A percentile compares a stretch with the other conserved stretches of the same genome.
These are phyloP conservation scores for Nothoprocta pentlandii DNA, from an alignment of 2,113 vertebrate species.

Conservation along the genomic window DNA sequence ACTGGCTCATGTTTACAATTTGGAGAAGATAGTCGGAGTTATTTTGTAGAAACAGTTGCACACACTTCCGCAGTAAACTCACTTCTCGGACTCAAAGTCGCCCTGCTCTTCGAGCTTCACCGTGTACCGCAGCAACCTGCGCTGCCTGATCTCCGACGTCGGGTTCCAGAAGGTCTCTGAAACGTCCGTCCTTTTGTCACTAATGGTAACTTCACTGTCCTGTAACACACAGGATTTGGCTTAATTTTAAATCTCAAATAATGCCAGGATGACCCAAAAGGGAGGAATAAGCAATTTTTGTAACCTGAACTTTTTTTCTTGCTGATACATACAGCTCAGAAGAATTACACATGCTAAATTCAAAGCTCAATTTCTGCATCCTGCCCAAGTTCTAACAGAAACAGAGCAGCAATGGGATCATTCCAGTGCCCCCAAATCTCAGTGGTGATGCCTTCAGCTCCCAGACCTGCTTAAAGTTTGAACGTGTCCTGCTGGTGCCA, in stretches of 20 bases:
- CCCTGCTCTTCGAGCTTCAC: conserved; percentile 93
- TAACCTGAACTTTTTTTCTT: neutral
- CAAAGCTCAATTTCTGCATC: neutral
- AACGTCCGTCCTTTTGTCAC: conserved; percentile 92
- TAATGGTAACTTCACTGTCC: conserved; percentile 97
- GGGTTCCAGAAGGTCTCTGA: conserved; percentile 95
- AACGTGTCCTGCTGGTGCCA: neutral
- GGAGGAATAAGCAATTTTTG: neutral
- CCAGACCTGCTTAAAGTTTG: neutral
- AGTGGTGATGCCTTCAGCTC: neutral
- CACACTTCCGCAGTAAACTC: conserved; percentile 30
- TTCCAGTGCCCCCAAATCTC: rapidly evolving
- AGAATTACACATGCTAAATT: neutral
- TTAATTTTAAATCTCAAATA: neutral
- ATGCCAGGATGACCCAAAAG: neutral
- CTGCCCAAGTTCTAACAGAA: neutral
- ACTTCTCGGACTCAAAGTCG: conserved; percentile 96
- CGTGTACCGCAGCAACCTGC: conserved; percentile 88
- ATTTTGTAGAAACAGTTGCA: neutral
- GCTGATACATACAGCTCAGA: neutral
- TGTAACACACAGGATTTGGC: conserved; percentile 65
- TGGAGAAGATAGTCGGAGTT: neutral
- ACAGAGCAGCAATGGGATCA: neutral
- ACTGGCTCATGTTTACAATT: neutral
- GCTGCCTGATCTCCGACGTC: conserved; percentile 89